Percentiles rank a stretch among this genome's conserved stretches.
Conservation (phyloP, 1,140 invertebrate genomes). For the Meteorus sp. region DNA sequence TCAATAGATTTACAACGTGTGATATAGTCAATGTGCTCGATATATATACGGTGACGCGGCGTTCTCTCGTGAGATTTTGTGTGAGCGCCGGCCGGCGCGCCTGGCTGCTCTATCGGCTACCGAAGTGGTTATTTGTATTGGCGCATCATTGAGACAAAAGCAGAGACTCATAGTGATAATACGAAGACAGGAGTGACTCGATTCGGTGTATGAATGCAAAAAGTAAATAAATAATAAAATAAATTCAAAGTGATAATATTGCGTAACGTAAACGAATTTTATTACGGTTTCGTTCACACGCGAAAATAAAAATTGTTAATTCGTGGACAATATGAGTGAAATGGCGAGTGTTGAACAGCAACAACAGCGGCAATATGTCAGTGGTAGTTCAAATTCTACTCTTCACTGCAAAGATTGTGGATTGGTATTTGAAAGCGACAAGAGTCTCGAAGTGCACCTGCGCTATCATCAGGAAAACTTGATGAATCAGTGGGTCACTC, state of each 20-base stretch:
- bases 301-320: no score
- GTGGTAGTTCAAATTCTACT: slow-evolving; percentile 51
- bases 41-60: background rate
- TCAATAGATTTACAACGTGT: no score
- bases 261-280: no score
- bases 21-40: background rate
- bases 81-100: slow-evolving; percentile 6
- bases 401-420: slow-evolving; percentile 74
- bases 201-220: no score
- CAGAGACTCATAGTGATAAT: no score
- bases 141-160: no score
- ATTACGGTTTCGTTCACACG: no score
- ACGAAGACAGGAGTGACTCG: no score
- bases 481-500: slow-evolving; percentile 74
- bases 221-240: no score
- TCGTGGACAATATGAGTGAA: slow-evolving; percentile 54
- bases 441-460: slow-evolving; percentile 76
- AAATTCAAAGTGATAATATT: no score
- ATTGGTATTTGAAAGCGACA: slow-evolving; percentile 71
- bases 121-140: background rate
- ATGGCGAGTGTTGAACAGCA: slow-evolving; percentile 46
- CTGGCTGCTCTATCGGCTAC: background rate
- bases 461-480: slow-evolving; percentile 78
- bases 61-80: background rate
- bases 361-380: slow-evolving; percentile 37